A percentile compares a stretch with the other conserved stretches of the same genome.
Evolutionary conservation across 53 echinoderm and acorn worm genomes (phyloP).

Genomic region (Holothuria leucospilota): DNA sequence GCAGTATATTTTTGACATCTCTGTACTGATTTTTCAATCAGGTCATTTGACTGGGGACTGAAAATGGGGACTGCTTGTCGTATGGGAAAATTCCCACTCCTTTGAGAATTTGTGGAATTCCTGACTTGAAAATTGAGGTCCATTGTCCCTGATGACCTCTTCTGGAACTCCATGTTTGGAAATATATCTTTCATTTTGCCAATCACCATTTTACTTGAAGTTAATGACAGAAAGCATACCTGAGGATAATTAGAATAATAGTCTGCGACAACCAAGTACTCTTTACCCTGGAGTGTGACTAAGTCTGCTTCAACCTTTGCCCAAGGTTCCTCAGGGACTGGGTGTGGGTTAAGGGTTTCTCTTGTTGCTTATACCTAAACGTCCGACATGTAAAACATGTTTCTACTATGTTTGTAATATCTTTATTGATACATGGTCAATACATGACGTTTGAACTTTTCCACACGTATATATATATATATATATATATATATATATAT

Average conservation of each 20-base stretch:
- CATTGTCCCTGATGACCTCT: slow-evolving; percentile 49
- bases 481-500: no score
- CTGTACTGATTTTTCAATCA: slow-evolving; percentile 44
- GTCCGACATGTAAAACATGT: slow-evolving; percentile 4
- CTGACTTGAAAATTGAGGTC: slow-evolving; percentile 51
- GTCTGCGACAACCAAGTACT: slow-evolving; percentile 1
- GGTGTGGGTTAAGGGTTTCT: slow-evolving; percentile 18
- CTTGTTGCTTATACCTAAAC: slow-evolving; percentile 19
- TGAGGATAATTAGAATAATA: not conserved
- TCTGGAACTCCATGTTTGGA: slow-evolving; percentile 45
- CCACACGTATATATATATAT: slow-evolving; percentile 48
- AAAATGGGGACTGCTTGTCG: slow-evolving; percentile 45
- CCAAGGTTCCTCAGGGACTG: not conserved
- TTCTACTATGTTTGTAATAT: slow-evolving; percentile 50
- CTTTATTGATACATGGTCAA: slow-evolving; percentile 59
- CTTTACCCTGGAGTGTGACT: slow-evolving; percentile 15
- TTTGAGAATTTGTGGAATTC: slow-evolving; percentile 34
- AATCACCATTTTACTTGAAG: not conserved
- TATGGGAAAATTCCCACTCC: slow-evolving; percentile 46
- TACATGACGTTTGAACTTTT: slow-evolving; percentile 63
- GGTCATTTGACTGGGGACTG: slow-evolving; percentile 54
- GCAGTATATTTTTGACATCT: slow-evolving; percentile 15
- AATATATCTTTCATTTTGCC: slow-evolving; percentile 43
- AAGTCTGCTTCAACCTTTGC: slow-evolving; percentile 9
- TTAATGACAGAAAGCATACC: not conserved